A percentile compares a stretch with the other conserved stretches of the same genome.
Conservation (phyloP, 2,113 vertebrate species). For the Tychaedon coryphoeus region DNA sequence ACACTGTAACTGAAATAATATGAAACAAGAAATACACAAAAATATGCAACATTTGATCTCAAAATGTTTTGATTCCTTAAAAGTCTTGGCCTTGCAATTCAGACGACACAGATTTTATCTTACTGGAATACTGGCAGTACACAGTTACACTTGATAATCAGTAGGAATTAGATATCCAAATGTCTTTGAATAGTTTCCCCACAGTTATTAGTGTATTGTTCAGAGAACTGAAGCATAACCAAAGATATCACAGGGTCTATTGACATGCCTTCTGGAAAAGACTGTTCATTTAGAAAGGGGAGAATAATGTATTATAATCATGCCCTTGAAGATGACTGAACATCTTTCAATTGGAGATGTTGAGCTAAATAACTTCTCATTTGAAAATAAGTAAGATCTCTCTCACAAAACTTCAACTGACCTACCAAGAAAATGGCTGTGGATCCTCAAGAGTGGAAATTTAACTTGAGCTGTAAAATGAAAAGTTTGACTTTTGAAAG, state of each 20-base stretch:
- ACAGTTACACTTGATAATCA: neutral
- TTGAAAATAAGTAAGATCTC: neutral
- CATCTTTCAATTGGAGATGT: neutral
- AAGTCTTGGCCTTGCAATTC: neutral
- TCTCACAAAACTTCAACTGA: neutral
- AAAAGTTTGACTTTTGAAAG: neutral
- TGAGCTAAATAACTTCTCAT: neutral
- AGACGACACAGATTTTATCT: neutral
- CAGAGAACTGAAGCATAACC: slow-evolving; percentile 1
- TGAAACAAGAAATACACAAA: neutral
- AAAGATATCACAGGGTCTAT: neutral
- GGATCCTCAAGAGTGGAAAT: neutral
- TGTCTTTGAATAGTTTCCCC: neutral
- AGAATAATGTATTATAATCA: neutral
- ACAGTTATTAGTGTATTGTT: neutral
- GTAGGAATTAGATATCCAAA: neutral
- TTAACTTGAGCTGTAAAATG: neutral
- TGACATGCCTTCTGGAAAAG: neutral
- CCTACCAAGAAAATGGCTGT: neutral
- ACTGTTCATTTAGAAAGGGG: neutral
- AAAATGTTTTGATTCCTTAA: neutral
- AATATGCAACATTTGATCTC: neutral
- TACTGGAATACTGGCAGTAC: neutral
- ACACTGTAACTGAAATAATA: neutral
- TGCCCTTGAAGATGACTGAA: slow-evolving; percentile 27